Conservation (phyloP, 2,888 invertebrate genomes). For the Catocala nupta region DNA sequence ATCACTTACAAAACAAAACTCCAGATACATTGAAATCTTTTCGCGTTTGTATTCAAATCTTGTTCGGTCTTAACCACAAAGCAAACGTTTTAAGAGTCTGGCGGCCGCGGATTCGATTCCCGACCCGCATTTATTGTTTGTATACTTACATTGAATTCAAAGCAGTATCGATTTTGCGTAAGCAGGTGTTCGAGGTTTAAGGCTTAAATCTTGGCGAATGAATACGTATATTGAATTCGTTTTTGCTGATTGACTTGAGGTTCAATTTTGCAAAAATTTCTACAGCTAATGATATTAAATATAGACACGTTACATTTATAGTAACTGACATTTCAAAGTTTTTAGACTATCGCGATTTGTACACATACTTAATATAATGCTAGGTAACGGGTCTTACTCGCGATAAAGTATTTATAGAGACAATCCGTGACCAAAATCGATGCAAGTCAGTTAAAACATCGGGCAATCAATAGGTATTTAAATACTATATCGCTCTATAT, state of each 20-base stretch:
- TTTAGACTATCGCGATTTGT: too few relatives aligned
- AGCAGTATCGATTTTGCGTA: constrained; percentile 29
- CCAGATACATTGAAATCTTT: neutral
- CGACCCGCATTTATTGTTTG: constrained; percentile 50
- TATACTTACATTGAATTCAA: constrained; percentile 36
- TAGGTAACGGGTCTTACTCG: too few relatives aligned
- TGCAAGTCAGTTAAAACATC: too few relatives aligned
- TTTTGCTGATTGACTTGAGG: neutral
- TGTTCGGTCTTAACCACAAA: constrained; percentile 39
- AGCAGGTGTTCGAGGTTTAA: constrained; percentile 7
- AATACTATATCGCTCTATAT: too few relatives aligned
- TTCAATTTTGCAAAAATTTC: too few relatives aligned
- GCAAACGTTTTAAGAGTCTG: constrained; percentile 41
- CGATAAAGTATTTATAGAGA: too few relatives aligned
- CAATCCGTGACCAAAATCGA: too few relatives aligned
- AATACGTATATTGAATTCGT: neutral
- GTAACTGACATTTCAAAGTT: too few relatives aligned
- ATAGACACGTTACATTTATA: too few relatives aligned
- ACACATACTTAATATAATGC: too few relatives aligned
- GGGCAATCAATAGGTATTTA: too few relatives aligned
- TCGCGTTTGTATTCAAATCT: constrained; percentile 45
- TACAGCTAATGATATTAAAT: too few relatives aligned
- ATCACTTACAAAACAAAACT: constrained; percentile 5
- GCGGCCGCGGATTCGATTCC: constrained; percentile 45
- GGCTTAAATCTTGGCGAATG: neutral